A percentile compares a stretch with the other conserved stretches of the same genome.
Evolutionary conservation across 2,888 invertebrate genomes (phyloP).

Genomic region (Aproaerema taeniolella): DNA sequence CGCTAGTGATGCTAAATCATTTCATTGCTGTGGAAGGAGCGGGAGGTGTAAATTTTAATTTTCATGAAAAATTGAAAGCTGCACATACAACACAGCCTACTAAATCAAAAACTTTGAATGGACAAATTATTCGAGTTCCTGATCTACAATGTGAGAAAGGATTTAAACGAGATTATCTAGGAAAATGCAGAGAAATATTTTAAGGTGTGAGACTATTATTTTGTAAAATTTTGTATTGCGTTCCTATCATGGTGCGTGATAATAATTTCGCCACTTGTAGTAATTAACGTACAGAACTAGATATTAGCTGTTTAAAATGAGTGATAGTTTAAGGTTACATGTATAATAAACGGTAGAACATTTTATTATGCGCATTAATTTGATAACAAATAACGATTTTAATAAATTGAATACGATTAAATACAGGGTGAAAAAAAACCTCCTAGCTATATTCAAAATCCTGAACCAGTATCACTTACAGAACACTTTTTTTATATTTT

Average conservation of each 20-base stretch:
- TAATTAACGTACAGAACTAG: too few relatives aligned
- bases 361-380: too few relatives aligned
- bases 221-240: too few relatives aligned
- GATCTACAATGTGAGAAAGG: constrained; percentile 41
- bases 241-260: background rate
- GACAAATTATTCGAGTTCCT: constrained; percentile 55
- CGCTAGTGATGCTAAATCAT: constrained; percentile 23
- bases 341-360: too few relatives aligned
- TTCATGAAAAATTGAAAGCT: constrained; percentile 28
- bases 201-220: constrained; percentile 24
- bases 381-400: too few relatives aligned
- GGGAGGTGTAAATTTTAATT: constrained; percentile 29
- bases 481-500: too few relatives aligned
- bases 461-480: too few relatives aligned
- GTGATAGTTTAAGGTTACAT: too few relatives aligned
- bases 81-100: constrained; percentile 22
- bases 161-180: constrained; percentile 39
- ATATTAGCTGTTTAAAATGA: too few relatives aligned
- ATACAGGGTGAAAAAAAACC: too few relatives aligned
- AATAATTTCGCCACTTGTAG: background rate
- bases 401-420: too few relatives aligned
- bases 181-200: constrained; percentile 43
- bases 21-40: constrained; percentile 17
- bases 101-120: constrained; percentile 23
- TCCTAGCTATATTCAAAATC: too few relatives aligned